phyloP scores from a whole-genome alignment of 2,888 invertebrate species.

The Drosophila cognata region DNA sequence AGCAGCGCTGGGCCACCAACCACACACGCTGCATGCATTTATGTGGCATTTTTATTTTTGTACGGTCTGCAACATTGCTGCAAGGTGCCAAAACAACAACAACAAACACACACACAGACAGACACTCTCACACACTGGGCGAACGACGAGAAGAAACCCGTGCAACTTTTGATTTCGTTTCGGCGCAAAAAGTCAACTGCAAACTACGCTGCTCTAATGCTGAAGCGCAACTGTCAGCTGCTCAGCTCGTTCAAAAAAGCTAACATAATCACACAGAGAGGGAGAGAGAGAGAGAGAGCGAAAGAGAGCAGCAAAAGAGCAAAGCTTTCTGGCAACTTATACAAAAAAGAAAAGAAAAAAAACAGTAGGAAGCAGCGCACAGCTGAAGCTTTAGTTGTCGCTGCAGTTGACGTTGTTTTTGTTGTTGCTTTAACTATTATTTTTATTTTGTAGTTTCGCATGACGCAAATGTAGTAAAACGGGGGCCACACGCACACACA shows the following conservation, averaged over 20 bases:
- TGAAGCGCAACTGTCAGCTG: constrained; percentile 80
- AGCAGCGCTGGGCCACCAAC: constrained; percentile 22
- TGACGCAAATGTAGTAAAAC: constrained; percentile 71
- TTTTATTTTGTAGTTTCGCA: constrained; percentile 43
- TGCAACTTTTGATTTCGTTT: constrained; percentile 70
- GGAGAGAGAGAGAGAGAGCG: constrained; percentile 2
- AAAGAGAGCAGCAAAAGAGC: constrained; percentile 17
- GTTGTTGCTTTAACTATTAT: constrained; percentile 51
- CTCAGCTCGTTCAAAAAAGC: constrained; percentile 66
- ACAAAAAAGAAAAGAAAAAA: not conserved
- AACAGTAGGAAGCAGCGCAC: constrained; percentile 50
- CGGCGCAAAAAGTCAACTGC: constrained; percentile 62
- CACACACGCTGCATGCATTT: constrained; percentile 14
- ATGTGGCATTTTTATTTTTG: constrained; percentile 66
- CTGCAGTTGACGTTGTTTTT: constrained; percentile 51
- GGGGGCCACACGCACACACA: constrained; percentile 36
- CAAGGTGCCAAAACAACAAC: constrained; percentile 43
- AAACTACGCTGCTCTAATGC: constrained; percentile 74
- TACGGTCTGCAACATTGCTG: constrained; percentile 59
- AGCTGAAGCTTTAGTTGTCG: constrained; percentile 47
- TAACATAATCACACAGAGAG: constrained; percentile 16
- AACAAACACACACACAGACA: constrained; percentile 16
- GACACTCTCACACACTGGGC: constrained; percentile 16
- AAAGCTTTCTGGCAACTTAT: constrained; percentile 48
- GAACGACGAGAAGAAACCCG: not conserved